These are phyloP conservation scores for Dasyprocta punctata DNA, from an alignment of 2,113 vertebrate genomes.

Conservation along the genomic window DNA sequence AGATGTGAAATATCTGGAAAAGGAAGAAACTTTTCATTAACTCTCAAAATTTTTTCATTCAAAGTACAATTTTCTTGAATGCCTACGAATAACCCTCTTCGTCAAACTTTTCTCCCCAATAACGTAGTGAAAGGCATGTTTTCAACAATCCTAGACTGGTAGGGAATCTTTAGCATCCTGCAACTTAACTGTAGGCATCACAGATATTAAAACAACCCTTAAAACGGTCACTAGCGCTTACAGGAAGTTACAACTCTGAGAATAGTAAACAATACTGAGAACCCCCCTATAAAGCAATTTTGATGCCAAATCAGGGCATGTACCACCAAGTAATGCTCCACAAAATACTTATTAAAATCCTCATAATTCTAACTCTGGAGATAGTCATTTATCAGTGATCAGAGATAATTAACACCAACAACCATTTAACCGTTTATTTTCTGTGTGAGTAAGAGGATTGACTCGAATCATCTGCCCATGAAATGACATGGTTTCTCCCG, in stretches of 20 bases:
- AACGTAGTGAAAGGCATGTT: conserved; percentile 24
- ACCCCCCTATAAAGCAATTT: not conserved
- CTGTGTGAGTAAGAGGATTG: not conserved
- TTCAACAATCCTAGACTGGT: not conserved
- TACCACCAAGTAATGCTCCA: not conserved
- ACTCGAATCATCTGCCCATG: not conserved
- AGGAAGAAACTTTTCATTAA: not conserved
- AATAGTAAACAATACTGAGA: conserved; percentile 8
- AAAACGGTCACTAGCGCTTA: not conserved
- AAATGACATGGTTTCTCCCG: not conserved
- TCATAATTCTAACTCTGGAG: not conserved
- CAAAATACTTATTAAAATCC: conserved; percentile 23
- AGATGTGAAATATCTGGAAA: not conserved
- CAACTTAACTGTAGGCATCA: not conserved
- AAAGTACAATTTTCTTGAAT: not conserved
- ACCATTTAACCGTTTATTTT: conserved; percentile 27
- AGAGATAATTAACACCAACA: not conserved
- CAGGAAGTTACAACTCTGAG: conserved; percentile 11
- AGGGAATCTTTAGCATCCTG: not conserved
- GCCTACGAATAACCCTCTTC: conserved; percentile 3
- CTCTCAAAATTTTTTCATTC: not conserved
- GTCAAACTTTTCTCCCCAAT: not conserved
- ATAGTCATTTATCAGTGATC: conserved; percentile 21
- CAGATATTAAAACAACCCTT: not conserved
- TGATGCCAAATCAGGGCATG: not conserved